Evolutionary conservation across 30 jellyfish, hydroid and myxozoan species (phyloP), one percentile per base, ranked within the genome.

Genomic region (Pelagia noctiluca): DNA sequence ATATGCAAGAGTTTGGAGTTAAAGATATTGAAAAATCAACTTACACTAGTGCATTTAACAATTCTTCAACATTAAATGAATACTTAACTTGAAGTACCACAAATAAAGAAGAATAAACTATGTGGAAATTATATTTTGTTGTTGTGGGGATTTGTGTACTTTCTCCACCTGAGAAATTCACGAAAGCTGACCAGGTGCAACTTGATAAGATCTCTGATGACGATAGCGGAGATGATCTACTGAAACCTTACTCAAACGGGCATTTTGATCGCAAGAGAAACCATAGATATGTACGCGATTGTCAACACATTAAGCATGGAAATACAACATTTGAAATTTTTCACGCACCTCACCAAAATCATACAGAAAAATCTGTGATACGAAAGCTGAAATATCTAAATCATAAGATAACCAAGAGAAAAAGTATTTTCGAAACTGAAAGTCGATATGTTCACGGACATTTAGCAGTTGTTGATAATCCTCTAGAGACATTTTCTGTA

Each of bases 291-390:
- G 96, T 85, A 16, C 11, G 97, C 49, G 95, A 84, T 12, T 90
- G 97, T 75, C 90, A 90, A 49, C 85, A 69, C 8, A 71, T 66
- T 46, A 63, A 42, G 3, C 97, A 90, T 80, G 96, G 97, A 13
- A 90, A 77, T 34, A 50, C 37, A 8, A 84, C 96, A 50, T 76
- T 30, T 38, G 97, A 90, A 74, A 25, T 66, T 2, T 72, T 16
- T 50, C 33, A 61, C 23, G 61, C 74, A 35, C 37, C 48, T 22
- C 62, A 47, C 33, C 3, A 12, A 11, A 71, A 35, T 1, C 53
- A 23, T 7, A 34, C 32, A 30, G 30, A 30, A 7, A 2, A 35
- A 76, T 8, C 19, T 4, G 29, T 22, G 26, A 25, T 84, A 1
- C 53, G 49, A 28, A 83, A 75, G 37, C 35, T 89, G 32, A 66